These are phyloP conservation scores for Saturnia pavonia DNA, from an alignment of 2,888 invertebrate genomes.

Conservation along the genomic window DNA sequence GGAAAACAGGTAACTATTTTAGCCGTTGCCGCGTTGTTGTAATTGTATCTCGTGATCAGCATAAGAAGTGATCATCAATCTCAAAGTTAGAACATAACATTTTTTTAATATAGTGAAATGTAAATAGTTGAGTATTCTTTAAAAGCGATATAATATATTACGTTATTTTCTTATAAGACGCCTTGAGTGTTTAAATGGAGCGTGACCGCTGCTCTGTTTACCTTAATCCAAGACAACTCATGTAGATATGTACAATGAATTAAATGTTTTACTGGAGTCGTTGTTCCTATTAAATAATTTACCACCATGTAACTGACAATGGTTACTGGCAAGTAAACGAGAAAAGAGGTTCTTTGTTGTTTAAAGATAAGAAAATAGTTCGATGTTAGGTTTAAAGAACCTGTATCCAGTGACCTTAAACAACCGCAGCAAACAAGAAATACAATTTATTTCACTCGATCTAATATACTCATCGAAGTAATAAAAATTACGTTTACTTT, in stretches of 20 bases:
- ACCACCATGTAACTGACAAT: background rate
- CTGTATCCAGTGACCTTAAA: no score
- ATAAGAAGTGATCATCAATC: no score
- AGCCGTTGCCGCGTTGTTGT: no score
- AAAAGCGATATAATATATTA: background rate
- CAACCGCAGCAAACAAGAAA: background rate
- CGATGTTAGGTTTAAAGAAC: no score
- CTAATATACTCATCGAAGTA: no score
- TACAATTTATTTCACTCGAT: background rate
- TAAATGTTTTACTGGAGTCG: background rate
- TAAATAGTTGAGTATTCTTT: background rate
- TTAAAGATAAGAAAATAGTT: no score
- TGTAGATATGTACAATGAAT: background rate
- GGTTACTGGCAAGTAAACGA: no score
- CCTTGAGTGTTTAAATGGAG: slow-evolving; percentile 10
- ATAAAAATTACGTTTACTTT: no score
- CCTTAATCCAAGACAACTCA: background rate
- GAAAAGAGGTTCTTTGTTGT: no score
- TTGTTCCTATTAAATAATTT: background rate
- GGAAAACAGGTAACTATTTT: no score
- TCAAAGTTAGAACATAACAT: no score
- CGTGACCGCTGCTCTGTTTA: slow-evolving; percentile 3
- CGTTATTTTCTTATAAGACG: background rate
- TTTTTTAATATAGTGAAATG: background rate
- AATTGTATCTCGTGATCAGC: no score